phyloP scores from a whole-genome alignment of 2,888 invertebrate genomes.

The Ariolimax columbianus region DNA sequence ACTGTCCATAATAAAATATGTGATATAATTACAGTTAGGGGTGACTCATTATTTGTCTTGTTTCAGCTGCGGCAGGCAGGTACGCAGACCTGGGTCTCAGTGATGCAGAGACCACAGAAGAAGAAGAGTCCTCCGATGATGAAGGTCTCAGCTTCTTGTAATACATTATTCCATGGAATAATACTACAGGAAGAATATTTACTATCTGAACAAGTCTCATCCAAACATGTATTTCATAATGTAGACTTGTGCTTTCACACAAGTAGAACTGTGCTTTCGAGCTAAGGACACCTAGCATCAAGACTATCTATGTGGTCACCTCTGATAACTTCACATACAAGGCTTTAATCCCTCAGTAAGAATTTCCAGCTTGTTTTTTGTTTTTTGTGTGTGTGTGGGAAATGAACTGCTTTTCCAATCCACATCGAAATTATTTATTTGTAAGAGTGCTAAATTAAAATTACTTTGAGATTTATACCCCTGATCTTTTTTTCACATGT shows the following conservation, averaged over 20 bases:
- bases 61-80: slow-evolving; percentile 28
- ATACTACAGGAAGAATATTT: neutral
- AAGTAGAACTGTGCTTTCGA: slow-evolving; percentile 4
- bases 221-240: neutral
- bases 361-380: neutral
- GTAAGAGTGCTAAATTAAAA: neutral
- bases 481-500: too few relatives aligned
- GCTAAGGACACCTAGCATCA: neutral
- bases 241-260: neutral
- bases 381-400: neutral
- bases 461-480: neutral
- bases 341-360: neutral
- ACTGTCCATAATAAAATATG: neutral
- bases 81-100: slow-evolving; percentile 47
- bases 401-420: neutral
- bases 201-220: neutral
- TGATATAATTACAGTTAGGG: neutral
- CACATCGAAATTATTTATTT: neutral
- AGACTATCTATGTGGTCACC: neutral
- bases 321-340: neutral
- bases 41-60: neutral
- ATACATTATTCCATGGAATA: neutral
- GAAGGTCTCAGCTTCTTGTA: slow-evolving; percentile 39
- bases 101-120: slow-evolving; percentile 51
- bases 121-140: slow-evolving; percentile 40